Evolutionary conservation across 2,888 invertebrate genomes (phyloP), one percentile per base, ranked within the genome.

Genomic region (Tetragonisca angustula): DNA sequence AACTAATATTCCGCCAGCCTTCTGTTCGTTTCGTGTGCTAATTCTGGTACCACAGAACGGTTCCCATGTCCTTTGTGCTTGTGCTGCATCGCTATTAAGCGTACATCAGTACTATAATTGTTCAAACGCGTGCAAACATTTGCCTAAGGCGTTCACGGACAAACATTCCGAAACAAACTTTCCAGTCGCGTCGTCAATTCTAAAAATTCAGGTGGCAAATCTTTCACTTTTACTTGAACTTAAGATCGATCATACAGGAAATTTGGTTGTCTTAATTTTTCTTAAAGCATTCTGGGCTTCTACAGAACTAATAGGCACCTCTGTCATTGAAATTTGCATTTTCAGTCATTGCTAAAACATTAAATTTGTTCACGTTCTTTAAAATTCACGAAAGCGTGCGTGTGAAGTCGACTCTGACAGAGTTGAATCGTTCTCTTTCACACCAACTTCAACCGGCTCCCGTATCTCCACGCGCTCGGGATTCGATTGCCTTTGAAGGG

Each of bases 1-100:
- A 88, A 87, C 83, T 88, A 87, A 88, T 88, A 87, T 88, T 88
- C 88, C 61, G 82, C 77, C 50, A n/a, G 27, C 32, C 27, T 61
- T 24, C 62, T 56, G 64, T 59, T 78, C 78, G 65, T 79, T 76
- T 43, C 80, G 32, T 17, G 73, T 32, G 77, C 80, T 69, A 80
- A 81, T 82, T 79, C 81, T 36, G 76, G 56, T 72, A 73, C 52
- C 81, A 79, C 56, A 54, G 32, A 81, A 76, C 59, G 65, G 78
- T 64, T 61, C 73, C 21, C 32, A 69, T 72, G 56, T 59, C 85
- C 78, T 78, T 78, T 76, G 75, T 70, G 36, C 76, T 70, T 9
- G 43, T 43, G 43, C 43, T 67, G 71, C 64, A 84, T 75, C 61
- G 77, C 72, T 71, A 59, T 71, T 15, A 65, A 43, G 9, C n/a